Evolutionary conservation across 2,888 invertebrate species (phyloP).

Genomic region (Clostera curtula): DNA sequence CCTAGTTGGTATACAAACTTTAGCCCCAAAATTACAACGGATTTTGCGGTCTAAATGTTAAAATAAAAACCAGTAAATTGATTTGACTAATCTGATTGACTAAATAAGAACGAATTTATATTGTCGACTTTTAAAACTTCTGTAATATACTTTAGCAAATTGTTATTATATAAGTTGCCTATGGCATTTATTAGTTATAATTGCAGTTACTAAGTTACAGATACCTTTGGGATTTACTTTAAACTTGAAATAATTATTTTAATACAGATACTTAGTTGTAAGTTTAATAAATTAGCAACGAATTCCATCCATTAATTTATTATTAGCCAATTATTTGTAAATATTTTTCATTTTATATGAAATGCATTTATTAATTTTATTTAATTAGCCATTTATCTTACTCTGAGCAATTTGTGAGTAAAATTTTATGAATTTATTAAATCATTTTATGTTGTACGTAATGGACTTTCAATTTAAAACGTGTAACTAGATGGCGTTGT

Average conservation of each 20-base stretch:
- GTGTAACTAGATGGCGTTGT: conserved; percentile 17
- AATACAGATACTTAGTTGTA: conserved; percentile 8
- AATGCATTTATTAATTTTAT: conserved; percentile 57
- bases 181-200: no score
- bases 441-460: conserved; percentile 17
- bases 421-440: conserved; percentile 31
- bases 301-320: conserved; percentile 33
- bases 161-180: no score
- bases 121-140: no score
- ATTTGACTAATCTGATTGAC: no score
- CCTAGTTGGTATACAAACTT: no score
- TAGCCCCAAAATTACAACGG: no score
- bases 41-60: no score
- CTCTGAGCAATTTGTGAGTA: conserved; percentile 15
- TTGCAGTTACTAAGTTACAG: no score
- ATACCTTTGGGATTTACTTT: no score
- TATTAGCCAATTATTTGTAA: conserved; percentile 36
- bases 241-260: conserved; percentile 7
- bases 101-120: no score
- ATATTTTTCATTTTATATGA: conserved; percentile 26
- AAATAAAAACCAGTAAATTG: no score
- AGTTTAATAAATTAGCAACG: conserved; percentile 13
- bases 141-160: no score
- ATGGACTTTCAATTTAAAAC: conserved; percentile 4
- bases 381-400: conserved; percentile 46